phyloP scores from a whole-genome alignment of 1,140 invertebrate genomes.

The Eurosta solidaginis region DNA sequence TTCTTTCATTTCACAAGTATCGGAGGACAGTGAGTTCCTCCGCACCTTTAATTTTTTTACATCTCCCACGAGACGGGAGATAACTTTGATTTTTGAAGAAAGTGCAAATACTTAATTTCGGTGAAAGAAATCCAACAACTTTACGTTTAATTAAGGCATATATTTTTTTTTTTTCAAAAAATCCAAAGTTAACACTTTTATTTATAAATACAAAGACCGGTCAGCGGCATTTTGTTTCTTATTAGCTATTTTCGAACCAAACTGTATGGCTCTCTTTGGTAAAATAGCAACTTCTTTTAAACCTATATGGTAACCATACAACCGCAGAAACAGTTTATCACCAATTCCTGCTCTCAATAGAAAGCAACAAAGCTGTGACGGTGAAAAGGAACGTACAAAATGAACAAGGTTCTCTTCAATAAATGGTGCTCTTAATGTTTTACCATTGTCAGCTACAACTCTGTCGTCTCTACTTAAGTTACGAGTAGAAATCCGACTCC shows the following conservation, averaged over 20 bases:
- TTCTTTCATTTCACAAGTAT: too few relatives aligned
- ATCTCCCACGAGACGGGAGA: too few relatives aligned
- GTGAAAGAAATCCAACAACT: too few relatives aligned
- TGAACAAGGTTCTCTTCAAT: constrained; percentile 87
- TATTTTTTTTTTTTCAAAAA: too few relatives aligned
- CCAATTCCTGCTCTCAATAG: constrained; percentile 76
- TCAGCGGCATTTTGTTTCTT: constrained; percentile 87
- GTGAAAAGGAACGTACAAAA: constrained; percentile 72
- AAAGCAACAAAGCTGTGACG: constrained; percentile 77
- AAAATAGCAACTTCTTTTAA: constrained; percentile 69
- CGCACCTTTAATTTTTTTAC: too few relatives aligned
- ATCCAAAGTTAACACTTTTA: too few relatives aligned
- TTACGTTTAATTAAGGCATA: too few relatives aligned
- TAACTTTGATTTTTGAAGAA: too few relatives aligned
- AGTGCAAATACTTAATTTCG: too few relatives aligned
- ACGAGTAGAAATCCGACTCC: constrained; percentile 83
- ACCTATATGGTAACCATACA: constrained; percentile 76
- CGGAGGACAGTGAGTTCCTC: too few relatives aligned
- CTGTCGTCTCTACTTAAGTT: constrained; percentile 96
- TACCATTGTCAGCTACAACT: constrained; percentile 77
- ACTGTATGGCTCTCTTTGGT: constrained; percentile 94
- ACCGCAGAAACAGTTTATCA: constrained; percentile 90
- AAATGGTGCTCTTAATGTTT: constrained; percentile 86
- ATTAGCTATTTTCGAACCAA: constrained; percentile 96
- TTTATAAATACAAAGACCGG: constrained; percentile 62